Conservation (phyloP, 2,797 vertebrate genomes). For the Malurus splendens region DNA sequence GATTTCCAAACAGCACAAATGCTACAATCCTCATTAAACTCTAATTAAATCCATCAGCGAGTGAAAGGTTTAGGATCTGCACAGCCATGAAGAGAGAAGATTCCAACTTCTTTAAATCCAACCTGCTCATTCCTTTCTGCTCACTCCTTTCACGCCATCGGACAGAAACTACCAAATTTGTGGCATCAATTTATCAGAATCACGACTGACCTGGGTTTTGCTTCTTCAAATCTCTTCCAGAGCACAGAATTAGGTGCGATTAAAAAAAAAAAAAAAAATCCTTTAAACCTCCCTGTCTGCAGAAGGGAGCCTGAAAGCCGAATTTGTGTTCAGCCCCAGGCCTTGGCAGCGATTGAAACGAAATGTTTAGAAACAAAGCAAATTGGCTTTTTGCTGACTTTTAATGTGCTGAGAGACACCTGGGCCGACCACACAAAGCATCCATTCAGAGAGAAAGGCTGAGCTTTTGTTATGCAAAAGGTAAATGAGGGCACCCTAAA, state of each 20-base stretch:
- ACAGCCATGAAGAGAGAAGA: not conserved
- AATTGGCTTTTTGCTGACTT: slow-evolving; percentile 70
- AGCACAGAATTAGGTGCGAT: slow-evolving; percentile 36
- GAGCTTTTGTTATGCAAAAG: slow-evolving; percentile 63
- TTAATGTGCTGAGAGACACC: slow-evolving; percentile 61
- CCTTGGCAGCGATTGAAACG: slow-evolving; percentile 69
- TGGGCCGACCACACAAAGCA: slow-evolving; percentile 63
- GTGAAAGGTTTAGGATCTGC: not conserved
- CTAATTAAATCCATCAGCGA: not conserved
- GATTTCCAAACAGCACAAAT: not conserved
- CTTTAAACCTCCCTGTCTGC: not conserved
- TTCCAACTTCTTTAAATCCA: not conserved
- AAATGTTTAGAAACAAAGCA: slow-evolving; percentile 65
- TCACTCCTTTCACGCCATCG: not conserved
- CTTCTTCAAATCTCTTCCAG: slow-evolving; percentile 32
- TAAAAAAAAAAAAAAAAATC: not conserved
- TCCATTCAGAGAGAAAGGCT: slow-evolving; percentile 54
- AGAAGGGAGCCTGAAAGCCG: slow-evolving; percentile 41
- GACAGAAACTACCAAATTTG: not conserved
- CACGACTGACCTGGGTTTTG: not conserved
- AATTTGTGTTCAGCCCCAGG: slow-evolving; percentile 57
- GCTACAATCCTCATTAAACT: not conserved
- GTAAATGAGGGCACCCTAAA: slow-evolving; percentile 50
- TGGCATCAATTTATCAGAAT: not conserved
- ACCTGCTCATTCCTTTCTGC: not conserved